phyloP scores from a whole-genome alignment of 2,888 invertebrate genomes.

The Clivina fossor region DNA sequence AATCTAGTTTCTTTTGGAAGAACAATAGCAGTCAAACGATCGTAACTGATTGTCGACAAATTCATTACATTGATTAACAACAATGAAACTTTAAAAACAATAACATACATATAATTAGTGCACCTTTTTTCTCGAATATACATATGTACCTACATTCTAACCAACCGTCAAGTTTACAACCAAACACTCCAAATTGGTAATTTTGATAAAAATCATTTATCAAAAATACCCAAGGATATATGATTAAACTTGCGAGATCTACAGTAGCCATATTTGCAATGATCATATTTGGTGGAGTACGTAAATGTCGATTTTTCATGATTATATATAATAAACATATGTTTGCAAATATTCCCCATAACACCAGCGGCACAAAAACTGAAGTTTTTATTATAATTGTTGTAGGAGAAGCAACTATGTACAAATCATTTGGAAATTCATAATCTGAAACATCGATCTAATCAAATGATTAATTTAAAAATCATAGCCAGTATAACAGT shows the following conservation, averaged over 20 bases:
- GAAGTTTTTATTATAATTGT: slow-evolving; percentile 65
- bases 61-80: slow-evolving; percentile 77
- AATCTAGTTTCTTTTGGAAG: slow-evolving; percentile 71
- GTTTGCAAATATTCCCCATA: slow-evolving; percentile 69
- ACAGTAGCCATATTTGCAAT: slow-evolving; percentile 75
- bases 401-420: slow-evolving; percentile 61
- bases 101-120: not conserved
- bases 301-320: slow-evolving; percentile 62
- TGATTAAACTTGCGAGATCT: slow-evolving; percentile 65
- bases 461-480: too few relatives aligned
- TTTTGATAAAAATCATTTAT: slow-evolving; percentile 77
- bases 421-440: slow-evolving; percentile 65
- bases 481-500: too few relatives aligned
- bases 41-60: slow-evolving; percentile 77
- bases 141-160: slow-evolving; percentile 70
- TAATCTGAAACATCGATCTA: slow-evolving; percentile 46
- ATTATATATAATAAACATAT: slow-evolving; percentile 65
- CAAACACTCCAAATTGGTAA: slow-evolving; percentile 70
- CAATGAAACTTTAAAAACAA: slow-evolving; percentile 59
- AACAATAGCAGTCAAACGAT: slow-evolving; percentile 79
- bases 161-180: slow-evolving; percentile 78
- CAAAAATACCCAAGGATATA: slow-evolving; percentile 77
- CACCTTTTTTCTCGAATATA: not conserved
- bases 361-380: slow-evolving; percentile 62
- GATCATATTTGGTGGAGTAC: slow-evolving; percentile 70